Evolutionary conservation across 2,797 vertebrate genomes (phyloP).

Genomic region (Podarcis lilfordi): DNA sequence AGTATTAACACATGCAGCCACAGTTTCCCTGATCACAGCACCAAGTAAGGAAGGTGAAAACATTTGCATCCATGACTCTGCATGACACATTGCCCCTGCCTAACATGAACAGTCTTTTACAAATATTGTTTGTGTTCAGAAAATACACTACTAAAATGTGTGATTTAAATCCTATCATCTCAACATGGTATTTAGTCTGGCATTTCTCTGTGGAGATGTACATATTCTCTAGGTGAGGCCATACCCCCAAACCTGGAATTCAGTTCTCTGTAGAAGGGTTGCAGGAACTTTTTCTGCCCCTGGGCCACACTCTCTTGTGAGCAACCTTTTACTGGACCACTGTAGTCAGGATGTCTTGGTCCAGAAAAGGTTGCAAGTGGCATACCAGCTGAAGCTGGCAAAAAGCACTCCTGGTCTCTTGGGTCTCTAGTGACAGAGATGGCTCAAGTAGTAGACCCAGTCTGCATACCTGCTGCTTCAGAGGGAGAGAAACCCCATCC

Average conservation of each 20-base stretch:
- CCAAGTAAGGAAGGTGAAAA: background rate
- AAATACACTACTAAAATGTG: background rate
- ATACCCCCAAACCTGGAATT: background rate
- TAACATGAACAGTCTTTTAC: background rate
- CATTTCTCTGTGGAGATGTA: background rate
- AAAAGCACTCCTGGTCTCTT: too few species aligned
- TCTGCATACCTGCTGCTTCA: too few species aligned
- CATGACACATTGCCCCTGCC: background rate
- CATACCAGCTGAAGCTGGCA: too few species aligned
- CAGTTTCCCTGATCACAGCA: background rate
- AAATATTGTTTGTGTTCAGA: background rate
- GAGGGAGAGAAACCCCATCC: too few species aligned
- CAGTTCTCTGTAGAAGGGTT: background rate
- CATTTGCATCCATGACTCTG: background rate
- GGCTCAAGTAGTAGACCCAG: too few species aligned
- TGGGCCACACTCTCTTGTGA: too few species aligned
- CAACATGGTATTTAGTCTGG: background rate
- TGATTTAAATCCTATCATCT: background rate
- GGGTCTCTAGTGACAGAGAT: too few species aligned
- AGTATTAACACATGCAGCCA: background rate
- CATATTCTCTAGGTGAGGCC: background rate
- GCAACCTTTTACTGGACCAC: too few species aligned
- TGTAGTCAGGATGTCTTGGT: too few species aligned
- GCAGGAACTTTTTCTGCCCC: too few species aligned
- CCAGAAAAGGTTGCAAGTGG: too few species aligned